A percentile compares a stretch with the other conserved stretches of the same genome.
Conservation (phyloP, 2,797 vertebrate genomes). For the Aphelocoma californica region DNA sequence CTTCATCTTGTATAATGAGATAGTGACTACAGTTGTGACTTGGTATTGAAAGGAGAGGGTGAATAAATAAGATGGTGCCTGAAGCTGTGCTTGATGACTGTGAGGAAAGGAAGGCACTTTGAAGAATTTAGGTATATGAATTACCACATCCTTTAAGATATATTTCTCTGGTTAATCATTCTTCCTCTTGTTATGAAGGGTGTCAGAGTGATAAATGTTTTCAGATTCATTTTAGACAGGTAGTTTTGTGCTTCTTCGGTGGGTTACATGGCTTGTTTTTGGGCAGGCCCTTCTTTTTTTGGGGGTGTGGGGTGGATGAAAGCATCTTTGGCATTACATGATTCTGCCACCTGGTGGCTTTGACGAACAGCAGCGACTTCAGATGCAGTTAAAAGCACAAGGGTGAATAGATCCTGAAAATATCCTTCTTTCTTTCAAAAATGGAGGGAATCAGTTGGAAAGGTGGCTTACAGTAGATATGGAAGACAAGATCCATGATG, state of each 20-base stretch:
- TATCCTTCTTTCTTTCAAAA: not conserved
- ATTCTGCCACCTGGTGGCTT: constrained; percentile 36
- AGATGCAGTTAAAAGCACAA: not conserved
- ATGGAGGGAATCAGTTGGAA: not conserved
- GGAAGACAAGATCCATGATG: not conserved
- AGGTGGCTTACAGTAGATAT: not conserved
- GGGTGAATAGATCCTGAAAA: not conserved
- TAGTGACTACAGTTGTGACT: not conserved
- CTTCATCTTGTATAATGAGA: not conserved
- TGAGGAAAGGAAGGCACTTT: not conserved
- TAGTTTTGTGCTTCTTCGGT: not conserved
- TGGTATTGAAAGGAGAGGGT: not conserved
- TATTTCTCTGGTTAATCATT: not conserved
- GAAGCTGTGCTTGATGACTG: not conserved
- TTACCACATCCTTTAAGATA: not conserved
- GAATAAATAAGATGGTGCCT: not conserved
- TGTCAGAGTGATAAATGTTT: not conserved
- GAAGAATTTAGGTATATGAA: not conserved
- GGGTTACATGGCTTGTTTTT: not conserved
- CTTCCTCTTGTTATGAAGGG: not conserved
- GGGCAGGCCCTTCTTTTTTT: not conserved
- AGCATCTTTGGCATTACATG: not conserved
- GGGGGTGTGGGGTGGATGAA: not conserved
- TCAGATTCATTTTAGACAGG: not conserved
- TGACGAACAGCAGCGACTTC: not conserved